phyloP scores from a whole-genome alignment of 2,888 invertebrate species.

The Cephus sareptanus region DNA sequence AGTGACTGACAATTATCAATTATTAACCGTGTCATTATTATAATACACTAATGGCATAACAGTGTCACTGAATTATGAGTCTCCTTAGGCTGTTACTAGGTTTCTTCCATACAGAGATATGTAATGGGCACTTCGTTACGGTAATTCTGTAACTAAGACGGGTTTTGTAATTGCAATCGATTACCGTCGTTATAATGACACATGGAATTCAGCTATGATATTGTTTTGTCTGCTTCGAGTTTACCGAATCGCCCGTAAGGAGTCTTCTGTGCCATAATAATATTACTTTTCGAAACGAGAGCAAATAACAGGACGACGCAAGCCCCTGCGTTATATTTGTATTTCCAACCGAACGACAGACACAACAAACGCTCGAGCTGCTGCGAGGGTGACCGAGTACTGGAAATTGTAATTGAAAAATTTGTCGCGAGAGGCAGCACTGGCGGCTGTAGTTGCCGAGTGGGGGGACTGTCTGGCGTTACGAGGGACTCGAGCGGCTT shows the following conservation, averaged over 20 bases:
- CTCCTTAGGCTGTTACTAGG: constrained; percentile 29
- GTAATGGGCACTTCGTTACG: constrained; percentile 36
- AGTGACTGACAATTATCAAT: constrained; percentile 31
- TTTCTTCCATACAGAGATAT: constrained; percentile 14
- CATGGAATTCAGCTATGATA: background rate
- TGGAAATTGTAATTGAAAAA: background rate
- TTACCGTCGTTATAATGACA: constrained; percentile 22
- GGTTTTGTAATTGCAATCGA: constrained; percentile 28
- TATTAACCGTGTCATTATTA: constrained; percentile 32
- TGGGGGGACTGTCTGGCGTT: background rate
- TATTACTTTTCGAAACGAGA: background rate
- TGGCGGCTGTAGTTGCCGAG: background rate
- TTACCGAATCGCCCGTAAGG: background rate
- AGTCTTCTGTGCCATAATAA: background rate
- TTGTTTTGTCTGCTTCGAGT: background rate
- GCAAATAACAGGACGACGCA: background rate
- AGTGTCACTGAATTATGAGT: constrained; percentile 26
- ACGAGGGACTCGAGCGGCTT: background rate
- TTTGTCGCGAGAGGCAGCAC: background rate
- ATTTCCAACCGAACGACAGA: background rate
- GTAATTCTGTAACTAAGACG: constrained; percentile 29
- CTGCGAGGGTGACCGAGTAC: background rate
- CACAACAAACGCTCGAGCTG: background rate
- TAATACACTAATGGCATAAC: constrained; percentile 31
- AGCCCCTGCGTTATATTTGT: background rate